A percentile compares a stretch with the other conserved stretches of the same genome.
Conservation (phyloP, 2,888 invertebrate species). For the Apamea anceps region DNA sequence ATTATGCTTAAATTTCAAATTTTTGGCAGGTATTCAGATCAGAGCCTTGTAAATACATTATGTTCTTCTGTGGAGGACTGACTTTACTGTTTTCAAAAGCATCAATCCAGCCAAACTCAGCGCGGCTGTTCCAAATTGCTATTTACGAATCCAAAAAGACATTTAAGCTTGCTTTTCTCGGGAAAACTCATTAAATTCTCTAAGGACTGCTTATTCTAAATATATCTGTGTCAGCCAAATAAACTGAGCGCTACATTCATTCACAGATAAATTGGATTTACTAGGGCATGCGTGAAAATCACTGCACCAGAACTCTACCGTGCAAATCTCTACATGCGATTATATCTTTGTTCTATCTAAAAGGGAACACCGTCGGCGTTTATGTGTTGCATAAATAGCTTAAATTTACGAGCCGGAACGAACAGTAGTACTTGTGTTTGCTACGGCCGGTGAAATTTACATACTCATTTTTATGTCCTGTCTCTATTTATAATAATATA, state of each 20-base stretch:
- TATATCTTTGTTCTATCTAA: constrained; percentile 69
- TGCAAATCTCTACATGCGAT: constrained; percentile 69
- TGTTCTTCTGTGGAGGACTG: not conserved
- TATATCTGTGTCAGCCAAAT: constrained; percentile 31
- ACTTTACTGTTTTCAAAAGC: not conserved
- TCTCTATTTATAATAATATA: constrained; percentile 55
- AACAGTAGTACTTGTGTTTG: constrained; percentile 54
- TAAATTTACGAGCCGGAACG: constrained; percentile 74
- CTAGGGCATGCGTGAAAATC: constrained; percentile 68
- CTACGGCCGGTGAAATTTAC: constrained; percentile 49
- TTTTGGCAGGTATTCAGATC: not conserved
- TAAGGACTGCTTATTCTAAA: constrained; percentile 22
- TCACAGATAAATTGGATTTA: constrained; percentile 47
- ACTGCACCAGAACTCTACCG: constrained; percentile 64
- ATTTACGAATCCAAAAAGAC: constrained; percentile 32
- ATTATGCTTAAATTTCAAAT: not conserved
- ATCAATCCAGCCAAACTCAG: not conserved
- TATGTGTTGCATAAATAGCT: constrained; percentile 75
- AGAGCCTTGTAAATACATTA: not conserved
- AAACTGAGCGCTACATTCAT: constrained; percentile 16
- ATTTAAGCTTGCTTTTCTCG: constrained; percentile 19
- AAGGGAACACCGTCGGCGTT: constrained; percentile 71
- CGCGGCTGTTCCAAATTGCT: constrained; percentile 13
- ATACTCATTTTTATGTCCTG: constrained; percentile 56
- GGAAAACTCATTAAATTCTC: constrained; percentile 42